These are phyloP conservation scores for Ornithorhynchus anatinus DNA, from an alignment of 2,113 vertebrate genomes.

Conservation along the genomic window DNA sequence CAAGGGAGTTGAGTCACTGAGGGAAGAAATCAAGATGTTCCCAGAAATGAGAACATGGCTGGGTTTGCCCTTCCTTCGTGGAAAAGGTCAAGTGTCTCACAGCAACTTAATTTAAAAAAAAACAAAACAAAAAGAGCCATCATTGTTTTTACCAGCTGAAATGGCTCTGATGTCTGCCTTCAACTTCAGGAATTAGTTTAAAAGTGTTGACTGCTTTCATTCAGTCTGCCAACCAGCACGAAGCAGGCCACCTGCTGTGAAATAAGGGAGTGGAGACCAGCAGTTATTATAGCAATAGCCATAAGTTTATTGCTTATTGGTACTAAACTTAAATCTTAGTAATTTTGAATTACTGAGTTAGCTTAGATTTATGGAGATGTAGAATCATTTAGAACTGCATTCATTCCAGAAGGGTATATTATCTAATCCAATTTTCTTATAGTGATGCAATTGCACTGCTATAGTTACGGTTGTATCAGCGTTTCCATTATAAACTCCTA, in stretches of 20 bases:
- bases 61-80: slow-evolving; percentile 40
- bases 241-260: slow-evolving; percentile 75
- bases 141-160: slow-evolving; percentile 54
- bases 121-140: slow-evolving; percentile 30
- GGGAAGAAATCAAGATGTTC: too few species aligned
- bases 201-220: slow-evolving; percentile 63
- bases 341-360: slow-evolving; percentile 82
- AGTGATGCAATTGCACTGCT: slow-evolving; percentile 69
- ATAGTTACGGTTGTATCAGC: slow-evolving; percentile 73
- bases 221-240: slow-evolving; percentile 59
- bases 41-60: not conserved
- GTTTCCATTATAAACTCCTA: slow-evolving; percentile 77
- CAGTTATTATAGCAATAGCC: slow-evolving; percentile 76
- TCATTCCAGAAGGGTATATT: slow-evolving; percentile 78
- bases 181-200: slow-evolving; percentile 73
- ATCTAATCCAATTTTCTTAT: slow-evolving; percentile 79
- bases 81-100: slow-evolving; percentile 58
- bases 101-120: slow-evolving; percentile 39
- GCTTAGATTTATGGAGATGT: slow-evolving; percentile 78
- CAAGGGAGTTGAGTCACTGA: too few species aligned
- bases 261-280: slow-evolving; percentile 66
- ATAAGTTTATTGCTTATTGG: slow-evolving; percentile 79
- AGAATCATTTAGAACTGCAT: slow-evolving; percentile 71
- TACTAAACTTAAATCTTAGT: slow-evolving; percentile 78
- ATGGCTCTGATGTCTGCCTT: slow-evolving; percentile 48